Base-by-base conservation (phyloP, 2,113 vertebrate species). In the Chlorodrepanis virens region DNA sequence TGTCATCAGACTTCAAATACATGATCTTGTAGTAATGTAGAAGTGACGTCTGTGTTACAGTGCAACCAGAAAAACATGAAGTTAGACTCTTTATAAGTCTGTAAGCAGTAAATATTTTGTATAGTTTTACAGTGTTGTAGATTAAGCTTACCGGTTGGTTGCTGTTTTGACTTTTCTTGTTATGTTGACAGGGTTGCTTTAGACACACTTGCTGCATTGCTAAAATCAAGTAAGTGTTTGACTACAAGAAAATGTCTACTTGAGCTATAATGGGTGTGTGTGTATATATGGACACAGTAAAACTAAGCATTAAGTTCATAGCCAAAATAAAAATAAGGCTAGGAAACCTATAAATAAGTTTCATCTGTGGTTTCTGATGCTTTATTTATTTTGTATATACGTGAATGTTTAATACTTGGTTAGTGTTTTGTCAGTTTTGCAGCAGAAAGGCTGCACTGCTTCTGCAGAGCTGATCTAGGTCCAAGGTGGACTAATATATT, bases 201-300 rank as follows among this genome's bases (percentile, higher is more conserved):
- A 98, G 99, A 99, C 94, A 99, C 99, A 92, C 98, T 99, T 96
- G 98, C 98, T 98, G 98, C 99, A 59, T 98, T 99, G 97, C 98
- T 99, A 97, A 99, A 99, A 98, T 99, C 99, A 97, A 99, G 99
- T 99, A 98, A 99, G 99, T 99, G 95, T 95, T 97, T 96, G 65
- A 94, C 89, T 97, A 94, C 57, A 96, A 95, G 88, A 97, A 96
- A 94, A 88, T 86, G 10, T 91, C 27, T 89, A 44, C 45, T 61
- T 93, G 59, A 90, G 29, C 39, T 14, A 22, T 22, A 37, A 19
- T 49, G 11, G 12, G 8, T n/a, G 12, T 63, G 11, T 75, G 11
- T 64, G 2, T 64, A 21, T 71, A n/a, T 42, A 39, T 17, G 5
- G 0, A 65, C n/a, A 70, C 27, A 84, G 9, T 31, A 75, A 85